Percentiles rank a stretch among this genome's conserved stretches.
phyloP scores from a whole-genome alignment of 2,888 invertebrate genomes.

The Leptopilina syphax region DNA sequence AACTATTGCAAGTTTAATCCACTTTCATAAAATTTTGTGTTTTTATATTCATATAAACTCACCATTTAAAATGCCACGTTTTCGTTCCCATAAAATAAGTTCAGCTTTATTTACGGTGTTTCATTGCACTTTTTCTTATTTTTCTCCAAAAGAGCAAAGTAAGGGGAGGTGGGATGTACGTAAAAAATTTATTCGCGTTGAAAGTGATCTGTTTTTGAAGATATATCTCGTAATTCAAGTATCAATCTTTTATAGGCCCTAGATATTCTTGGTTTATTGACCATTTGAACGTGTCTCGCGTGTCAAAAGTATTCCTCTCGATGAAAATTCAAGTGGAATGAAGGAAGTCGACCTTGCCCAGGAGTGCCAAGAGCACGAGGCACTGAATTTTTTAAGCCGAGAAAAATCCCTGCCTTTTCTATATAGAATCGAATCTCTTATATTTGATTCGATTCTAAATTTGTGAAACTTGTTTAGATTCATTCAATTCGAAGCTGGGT shows the following conservation, averaged over 20 bases:
- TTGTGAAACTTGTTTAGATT: slow-evolving; percentile 4
- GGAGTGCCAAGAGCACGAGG: slow-evolving; percentile 52
- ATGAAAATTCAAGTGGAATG: slow-evolving; percentile 42
- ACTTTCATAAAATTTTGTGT: too few species aligned
- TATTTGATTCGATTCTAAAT: not conserved
- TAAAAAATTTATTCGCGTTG: not conserved
- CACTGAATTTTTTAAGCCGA: slow-evolving; percentile 51
- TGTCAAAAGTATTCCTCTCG: slow-evolving; percentile 34
- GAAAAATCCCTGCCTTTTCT: slow-evolving; percentile 16
- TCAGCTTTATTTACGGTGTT: not conserved
- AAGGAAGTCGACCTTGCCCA: slow-evolving; percentile 56
- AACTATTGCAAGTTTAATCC: too few species aligned
- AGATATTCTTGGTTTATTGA: slow-evolving; percentile 26
- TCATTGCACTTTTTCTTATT: not conserved
- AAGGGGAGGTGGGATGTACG: too few species aligned
- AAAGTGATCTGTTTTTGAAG: not conserved
- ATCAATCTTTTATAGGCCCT: slow-evolving; percentile 8
- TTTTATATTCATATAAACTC: too few species aligned
- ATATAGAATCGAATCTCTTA: not conserved
- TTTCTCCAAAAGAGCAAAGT: too few species aligned
- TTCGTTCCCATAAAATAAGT: too few species aligned
- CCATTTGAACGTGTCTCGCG: slow-evolving; percentile 38
- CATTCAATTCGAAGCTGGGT: not conserved
- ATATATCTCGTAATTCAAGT: not conserved
- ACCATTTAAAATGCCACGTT: too few species aligned